Evolutionary conservation across 30 jellyfish, hydroid and myxozoan genomes (phyloP).

Genomic region (Catostylus mosaicus): DNA sequence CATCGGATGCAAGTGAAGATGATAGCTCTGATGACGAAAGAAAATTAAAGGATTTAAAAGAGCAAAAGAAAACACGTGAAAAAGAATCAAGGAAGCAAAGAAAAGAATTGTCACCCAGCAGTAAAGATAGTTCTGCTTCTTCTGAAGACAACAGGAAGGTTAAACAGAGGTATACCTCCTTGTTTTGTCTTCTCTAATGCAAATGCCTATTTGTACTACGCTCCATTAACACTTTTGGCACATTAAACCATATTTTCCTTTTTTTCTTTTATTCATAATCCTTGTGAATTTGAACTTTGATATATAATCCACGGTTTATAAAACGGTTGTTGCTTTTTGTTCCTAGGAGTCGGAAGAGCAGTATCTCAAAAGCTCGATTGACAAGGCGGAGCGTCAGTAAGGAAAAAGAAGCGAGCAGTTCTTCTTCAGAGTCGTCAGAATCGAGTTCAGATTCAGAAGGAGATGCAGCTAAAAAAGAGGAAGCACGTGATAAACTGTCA

Average conservation of each 20-base stretch:
- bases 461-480: neutral
- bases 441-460: constrained; percentile 26
- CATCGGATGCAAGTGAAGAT: neutral
- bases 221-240: too few relatives aligned
- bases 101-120: neutral
- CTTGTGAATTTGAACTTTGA: too few relatives aligned
- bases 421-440: constrained; percentile 24
- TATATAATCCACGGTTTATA: too few relatives aligned
- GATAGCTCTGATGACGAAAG: neutral
- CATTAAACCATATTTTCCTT: too few relatives aligned
- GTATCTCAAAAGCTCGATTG: too few relatives aligned
- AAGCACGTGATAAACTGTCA: neutral
- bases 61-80: neutral
- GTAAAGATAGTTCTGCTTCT: neutral
- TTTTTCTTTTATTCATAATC: too few relatives aligned
- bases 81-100: neutral
- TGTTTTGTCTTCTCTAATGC: too few relatives aligned
- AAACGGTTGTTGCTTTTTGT: too few relatives aligned
- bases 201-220: too few relatives aligned
- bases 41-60: neutral
- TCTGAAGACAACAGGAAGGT: neutral
- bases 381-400: constrained; percentile 13
- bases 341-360: too few relatives aligned
- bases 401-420: constrained; percentile 23
- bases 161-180: neutral